Conservation (phyloP, 2,888 invertebrate genomes). For the Calameuta pallipes region DNA sequence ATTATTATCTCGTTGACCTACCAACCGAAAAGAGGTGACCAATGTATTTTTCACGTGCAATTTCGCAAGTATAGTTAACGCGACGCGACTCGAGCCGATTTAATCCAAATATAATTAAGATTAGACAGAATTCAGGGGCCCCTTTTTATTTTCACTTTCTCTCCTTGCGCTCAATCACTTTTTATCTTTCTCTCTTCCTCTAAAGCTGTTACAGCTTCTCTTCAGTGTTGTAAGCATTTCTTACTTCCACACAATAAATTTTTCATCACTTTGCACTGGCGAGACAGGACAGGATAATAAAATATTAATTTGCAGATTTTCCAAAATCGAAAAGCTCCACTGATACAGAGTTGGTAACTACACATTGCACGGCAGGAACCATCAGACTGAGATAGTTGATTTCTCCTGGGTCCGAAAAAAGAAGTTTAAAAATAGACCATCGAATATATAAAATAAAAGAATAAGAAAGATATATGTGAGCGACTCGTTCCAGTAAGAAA, state of each 20-base stretch:
- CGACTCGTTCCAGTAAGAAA: background rate
- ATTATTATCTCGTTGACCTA: background rate
- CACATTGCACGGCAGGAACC: background rate
- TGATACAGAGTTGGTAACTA: background rate
- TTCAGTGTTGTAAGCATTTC: no score
- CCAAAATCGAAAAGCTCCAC: background rate
- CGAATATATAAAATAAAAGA: background rate
- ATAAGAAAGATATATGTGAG: background rate
- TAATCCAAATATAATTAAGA: background rate
- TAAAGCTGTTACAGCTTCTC: no score
- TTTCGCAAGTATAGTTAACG: background rate
- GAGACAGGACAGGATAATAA: background rate
- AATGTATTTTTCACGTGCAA: background rate
- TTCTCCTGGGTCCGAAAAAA: background rate
- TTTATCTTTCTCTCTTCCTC: no score
- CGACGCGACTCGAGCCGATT: background rate
- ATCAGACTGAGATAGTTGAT: background rate
- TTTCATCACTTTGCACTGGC: background rate
- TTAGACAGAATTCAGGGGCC: background rate
- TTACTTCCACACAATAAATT: no score
- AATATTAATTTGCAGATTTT: background rate
- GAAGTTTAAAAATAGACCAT: background rate
- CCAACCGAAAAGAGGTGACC: background rate
- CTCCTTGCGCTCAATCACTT: no score
- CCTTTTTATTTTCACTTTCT: background rate